Evolutionary conservation across 2,113 vertebrate genomes (phyloP).

Genomic region (Pipa parva): DNA sequence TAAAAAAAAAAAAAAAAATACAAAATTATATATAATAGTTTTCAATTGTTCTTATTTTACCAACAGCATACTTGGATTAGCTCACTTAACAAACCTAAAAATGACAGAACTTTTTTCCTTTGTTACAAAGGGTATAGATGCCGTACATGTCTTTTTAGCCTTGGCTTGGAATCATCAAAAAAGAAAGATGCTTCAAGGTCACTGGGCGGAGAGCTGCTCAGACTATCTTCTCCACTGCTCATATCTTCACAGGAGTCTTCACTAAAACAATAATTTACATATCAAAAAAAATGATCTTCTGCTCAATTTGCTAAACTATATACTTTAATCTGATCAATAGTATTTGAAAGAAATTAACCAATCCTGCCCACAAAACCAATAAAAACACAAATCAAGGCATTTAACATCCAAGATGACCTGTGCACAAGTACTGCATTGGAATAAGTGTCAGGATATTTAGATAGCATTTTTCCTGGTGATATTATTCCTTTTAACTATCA

Average conservation of each 20-base stretch:
- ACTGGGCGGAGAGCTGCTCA: slow-evolving; percentile 78
- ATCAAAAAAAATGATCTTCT: not conserved
- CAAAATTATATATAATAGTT: too few species aligned
- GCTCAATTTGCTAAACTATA: too few species aligned
- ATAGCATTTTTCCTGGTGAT: too few species aligned
- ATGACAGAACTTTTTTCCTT: slow-evolving; percentile 22
- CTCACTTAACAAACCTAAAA: not conserved
- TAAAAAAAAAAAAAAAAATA: too few species aligned
- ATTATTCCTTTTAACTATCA: too few species aligned
- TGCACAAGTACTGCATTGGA: too few species aligned
- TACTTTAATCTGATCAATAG: too few species aligned
- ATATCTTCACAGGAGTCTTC: slow-evolving; percentile 89
- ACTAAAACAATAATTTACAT: slow-evolving; percentile 57
- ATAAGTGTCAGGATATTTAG: too few species aligned
- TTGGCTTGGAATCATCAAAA: slow-evolving; percentile 66
- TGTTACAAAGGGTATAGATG: slow-evolving; percentile 43
- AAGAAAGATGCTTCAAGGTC: slow-evolving; percentile 79
- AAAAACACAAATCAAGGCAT: too few species aligned
- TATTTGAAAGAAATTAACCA: too few species aligned
- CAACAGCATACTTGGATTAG: not conserved
- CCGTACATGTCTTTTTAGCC: slow-evolving; percentile 56
- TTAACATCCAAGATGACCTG: too few species aligned
- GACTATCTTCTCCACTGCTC: slow-evolving; percentile 87
- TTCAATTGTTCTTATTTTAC: not conserved
- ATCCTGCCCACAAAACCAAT: too few species aligned